These are phyloP conservation scores for Chloroclysta siterata DNA, from an alignment of 2,888 invertebrate genomes.

Conservation along the genomic window DNA sequence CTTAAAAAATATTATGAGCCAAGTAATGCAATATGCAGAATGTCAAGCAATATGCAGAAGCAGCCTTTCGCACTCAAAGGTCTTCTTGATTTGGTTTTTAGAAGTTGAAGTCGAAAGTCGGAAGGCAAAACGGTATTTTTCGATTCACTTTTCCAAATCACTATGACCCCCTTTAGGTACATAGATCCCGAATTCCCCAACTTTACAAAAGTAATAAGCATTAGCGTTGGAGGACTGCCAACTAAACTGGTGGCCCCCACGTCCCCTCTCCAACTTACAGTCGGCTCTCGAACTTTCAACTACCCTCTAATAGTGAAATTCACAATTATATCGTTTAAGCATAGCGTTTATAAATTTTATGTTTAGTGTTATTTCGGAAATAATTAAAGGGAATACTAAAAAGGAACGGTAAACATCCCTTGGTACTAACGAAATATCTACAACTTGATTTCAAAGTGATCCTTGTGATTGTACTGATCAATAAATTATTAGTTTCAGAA, in stretches of 20 bases:
- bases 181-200: not conserved
- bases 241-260: not conserved
- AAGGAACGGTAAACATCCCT: no score
- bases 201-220: conserved; percentile 28
- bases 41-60: no score
- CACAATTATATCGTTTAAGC: conserved; percentile 3
- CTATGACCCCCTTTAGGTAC: conserved; percentile 6
- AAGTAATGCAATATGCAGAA: no score
- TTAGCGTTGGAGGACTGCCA: conserved; percentile 26
- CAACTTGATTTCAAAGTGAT: no score
- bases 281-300: conserved; percentile 13
- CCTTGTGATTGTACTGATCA: no score
- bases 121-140: not conserved
- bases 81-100: no score
- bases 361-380: no score
- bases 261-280: conserved; percentile 12
- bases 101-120: no score
- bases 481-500: not conserved
- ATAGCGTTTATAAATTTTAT: not conserved
- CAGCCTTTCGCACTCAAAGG: no score
- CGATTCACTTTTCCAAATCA: conserved; percentile 17
- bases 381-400: no score
- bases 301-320: conserved; percentile 6
- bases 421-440: no score
- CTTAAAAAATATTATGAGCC: no score